These are phyloP conservation scores for Drosophila aldrichi DNA, from an alignment of 2,888 invertebrate species.

Conservation along the genomic window DNA sequence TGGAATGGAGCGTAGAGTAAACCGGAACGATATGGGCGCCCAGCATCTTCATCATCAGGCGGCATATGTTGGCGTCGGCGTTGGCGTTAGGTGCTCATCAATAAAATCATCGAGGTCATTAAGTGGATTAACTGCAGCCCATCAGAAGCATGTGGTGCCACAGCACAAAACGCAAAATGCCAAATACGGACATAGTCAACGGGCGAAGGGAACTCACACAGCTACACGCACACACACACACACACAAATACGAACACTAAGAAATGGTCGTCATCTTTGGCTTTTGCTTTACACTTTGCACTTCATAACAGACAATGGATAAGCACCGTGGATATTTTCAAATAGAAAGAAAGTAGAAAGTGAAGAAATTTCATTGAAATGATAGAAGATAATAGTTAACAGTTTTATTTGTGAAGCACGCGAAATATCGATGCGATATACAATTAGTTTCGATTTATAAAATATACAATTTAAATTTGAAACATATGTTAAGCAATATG, in stretches of 20 bases:
- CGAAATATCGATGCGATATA: too few relatives aligned
- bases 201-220: constrained; percentile 14
- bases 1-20: constrained; percentile 23
- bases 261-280: constrained; percentile 64
- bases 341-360: not conserved
- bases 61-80: constrained; percentile 73
- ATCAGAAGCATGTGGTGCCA: constrained; percentile 84
- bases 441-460: too few relatives aligned
- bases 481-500: too few relatives aligned
- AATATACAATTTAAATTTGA: too few relatives aligned
- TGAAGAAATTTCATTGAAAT: too few relatives aligned
- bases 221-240: constrained; percentile 12
- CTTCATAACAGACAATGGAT: constrained; percentile 74
- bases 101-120: constrained; percentile 86
- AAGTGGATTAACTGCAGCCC: constrained; percentile 85
- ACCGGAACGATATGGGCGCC: constrained; percentile 46
- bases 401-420: too few relatives aligned
- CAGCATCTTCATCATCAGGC: constrained; percentile 76
- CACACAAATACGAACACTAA: constrained; percentile 19
- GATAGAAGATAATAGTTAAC: too few relatives aligned
- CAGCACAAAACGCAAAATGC: constrained; percentile 69
- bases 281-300: constrained; percentile 77
- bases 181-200: constrained; percentile 66
- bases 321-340: constrained; percentile 30
- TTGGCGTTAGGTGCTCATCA: constrained; percentile 81